phyloP scores from a whole-genome alignment of 2,797 vertebrate species.

The Alfaro cultratus region DNA sequence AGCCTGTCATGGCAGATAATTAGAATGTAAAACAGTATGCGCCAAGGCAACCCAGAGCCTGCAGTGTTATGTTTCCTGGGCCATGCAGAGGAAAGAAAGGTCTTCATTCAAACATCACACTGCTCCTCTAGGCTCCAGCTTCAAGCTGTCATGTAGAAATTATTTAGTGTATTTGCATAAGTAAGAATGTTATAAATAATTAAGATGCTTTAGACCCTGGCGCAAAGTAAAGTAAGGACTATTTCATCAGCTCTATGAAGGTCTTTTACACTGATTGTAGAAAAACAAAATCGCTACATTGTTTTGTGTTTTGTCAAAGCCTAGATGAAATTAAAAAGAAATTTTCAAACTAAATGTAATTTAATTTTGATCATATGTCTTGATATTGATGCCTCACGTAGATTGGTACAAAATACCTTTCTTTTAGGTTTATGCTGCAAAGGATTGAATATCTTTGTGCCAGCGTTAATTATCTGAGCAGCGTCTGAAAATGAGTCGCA shows the following conservation, averaged over 20 bases:
- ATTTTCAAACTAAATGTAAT: slow-evolving; percentile 30
- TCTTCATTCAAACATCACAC: slow-evolving; percentile 76
- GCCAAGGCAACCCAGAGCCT: slow-evolving; percentile 71
- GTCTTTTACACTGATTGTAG: slow-evolving; percentile 40
- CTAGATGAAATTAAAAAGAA: background rate
- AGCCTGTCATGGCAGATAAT: slow-evolving; percentile 81
- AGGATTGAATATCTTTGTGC: slow-evolving; percentile 49
- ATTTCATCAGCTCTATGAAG: slow-evolving; percentile 43
- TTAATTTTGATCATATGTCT: slow-evolving; percentile 21
- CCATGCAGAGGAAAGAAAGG: slow-evolving; percentile 64
- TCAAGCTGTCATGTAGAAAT: slow-evolving; percentile 84
- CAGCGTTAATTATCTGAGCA: slow-evolving; percentile 69
- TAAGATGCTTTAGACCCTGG: slow-evolving; percentile 62
- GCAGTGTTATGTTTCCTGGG: slow-evolving; percentile 75
- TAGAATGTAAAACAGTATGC: slow-evolving; percentile 82
- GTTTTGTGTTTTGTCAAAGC: slow-evolving; percentile 46
- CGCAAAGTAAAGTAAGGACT: slow-evolving; percentile 37
- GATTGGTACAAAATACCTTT: slow-evolving; percentile 27
- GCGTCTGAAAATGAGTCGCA: slow-evolving; percentile 64
- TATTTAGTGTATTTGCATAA: slow-evolving; percentile 86
- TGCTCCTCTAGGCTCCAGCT: slow-evolving; percentile 74
- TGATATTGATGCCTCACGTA: slow-evolving; percentile 18
- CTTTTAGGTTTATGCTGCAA: slow-evolving; percentile 19
- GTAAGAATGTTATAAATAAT: slow-evolving; percentile 84
- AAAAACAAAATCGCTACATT: slow-evolving; percentile 14